Conservation (phyloP, 2,797 vertebrate species). For the Rhinoraja longicauda region DNA sequence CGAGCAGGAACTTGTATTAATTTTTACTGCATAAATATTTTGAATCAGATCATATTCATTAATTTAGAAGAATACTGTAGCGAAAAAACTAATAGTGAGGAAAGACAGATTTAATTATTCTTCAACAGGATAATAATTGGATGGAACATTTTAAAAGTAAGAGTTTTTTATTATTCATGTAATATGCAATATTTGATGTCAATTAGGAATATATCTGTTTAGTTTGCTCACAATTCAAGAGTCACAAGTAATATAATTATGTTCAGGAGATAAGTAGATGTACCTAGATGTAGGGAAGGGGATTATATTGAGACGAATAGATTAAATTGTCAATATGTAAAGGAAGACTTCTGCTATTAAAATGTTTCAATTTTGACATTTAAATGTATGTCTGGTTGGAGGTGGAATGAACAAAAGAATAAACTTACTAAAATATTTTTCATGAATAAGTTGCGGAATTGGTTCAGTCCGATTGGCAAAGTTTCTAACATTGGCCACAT, state of each 20-base stretch:
- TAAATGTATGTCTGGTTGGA: not conserved
- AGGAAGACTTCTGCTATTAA: not conserved
- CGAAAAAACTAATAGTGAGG: not conserved
- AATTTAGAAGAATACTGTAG: not conserved
- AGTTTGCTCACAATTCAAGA: not conserved
- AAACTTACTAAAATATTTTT: no score
- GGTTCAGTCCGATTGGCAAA: not conserved
- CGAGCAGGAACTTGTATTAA: no score
- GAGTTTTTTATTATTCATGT: not conserved
- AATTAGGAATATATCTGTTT: not conserved
- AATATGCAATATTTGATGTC: not conserved
- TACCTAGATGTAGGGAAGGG: not conserved
- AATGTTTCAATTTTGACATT: not conserved
- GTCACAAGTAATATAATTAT: not conserved
- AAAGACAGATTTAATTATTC: not conserved
- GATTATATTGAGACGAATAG: not conserved
- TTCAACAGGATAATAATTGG: not conserved
- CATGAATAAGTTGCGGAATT: no score
- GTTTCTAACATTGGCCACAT: not conserved
- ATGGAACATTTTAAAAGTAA: not conserved
- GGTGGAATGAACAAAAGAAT: not conserved
- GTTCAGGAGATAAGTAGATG: not conserved
- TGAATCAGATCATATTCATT: no score
- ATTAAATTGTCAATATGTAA: not conserved
- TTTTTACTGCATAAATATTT: not conserved